A percentile compares a stretch with the other conserved stretches of the same genome.
Evolutionary conservation across 2,888 invertebrate species (phyloP).

Genomic region (Heterodera filipjevi): DNA sequence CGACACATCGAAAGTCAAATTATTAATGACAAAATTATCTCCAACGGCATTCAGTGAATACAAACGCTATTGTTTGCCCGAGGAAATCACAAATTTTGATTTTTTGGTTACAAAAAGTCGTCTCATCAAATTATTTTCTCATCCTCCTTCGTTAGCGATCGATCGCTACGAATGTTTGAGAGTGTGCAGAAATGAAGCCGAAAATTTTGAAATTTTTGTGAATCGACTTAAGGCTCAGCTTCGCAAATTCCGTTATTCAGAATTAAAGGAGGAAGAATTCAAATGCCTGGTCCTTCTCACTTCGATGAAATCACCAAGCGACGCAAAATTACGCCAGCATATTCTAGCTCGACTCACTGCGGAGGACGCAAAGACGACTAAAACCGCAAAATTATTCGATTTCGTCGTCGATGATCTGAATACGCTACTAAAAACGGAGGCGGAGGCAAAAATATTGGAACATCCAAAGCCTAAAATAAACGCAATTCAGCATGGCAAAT

Average conservation of each 20-base stretch:
- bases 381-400: neutral
- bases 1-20: neutral
- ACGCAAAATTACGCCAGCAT: neutral
- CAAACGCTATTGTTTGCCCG: no score
- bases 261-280: neutral
- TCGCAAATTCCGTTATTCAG: neutral
- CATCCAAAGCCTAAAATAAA: neutral
- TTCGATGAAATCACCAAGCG: neutral
- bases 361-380: neutral
- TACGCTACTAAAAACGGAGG: neutral
- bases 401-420: neutral
- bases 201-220: neutral
- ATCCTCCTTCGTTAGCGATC: no score
- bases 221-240: neutral
- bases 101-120: no score
- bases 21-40: neutral
- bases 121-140: no score
- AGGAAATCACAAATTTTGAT: no score
- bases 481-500: neutral
- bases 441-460: neutral
- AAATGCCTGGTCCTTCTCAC: neutral
- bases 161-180: no score
- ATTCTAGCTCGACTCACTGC: neutral
- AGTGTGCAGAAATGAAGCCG: neutral
- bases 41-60: no score